These are phyloP conservation scores for Aphyosemion australe DNA, from an alignment of 2,113 vertebrate species.

Conservation along the genomic window DNA sequence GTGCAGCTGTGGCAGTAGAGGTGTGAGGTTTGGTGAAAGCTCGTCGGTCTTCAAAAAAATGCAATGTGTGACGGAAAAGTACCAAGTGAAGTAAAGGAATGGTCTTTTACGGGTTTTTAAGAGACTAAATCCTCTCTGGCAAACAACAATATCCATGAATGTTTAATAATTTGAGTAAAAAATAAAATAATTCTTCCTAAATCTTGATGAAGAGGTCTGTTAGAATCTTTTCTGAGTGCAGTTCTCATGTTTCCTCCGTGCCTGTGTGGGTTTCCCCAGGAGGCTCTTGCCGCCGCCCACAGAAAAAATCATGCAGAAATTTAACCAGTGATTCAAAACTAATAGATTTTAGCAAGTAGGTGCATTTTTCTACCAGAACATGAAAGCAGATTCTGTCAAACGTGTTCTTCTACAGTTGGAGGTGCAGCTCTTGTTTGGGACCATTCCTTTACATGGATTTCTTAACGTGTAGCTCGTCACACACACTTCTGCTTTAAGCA, in stretches of 20 bases:
- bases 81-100: background rate
- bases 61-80: background rate
- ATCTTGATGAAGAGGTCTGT: too few species aligned
- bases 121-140: background rate
- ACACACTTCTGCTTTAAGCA: background rate
- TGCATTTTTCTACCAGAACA: background rate
- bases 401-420: background rate
- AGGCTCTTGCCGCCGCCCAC: background rate
- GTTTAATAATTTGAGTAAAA: background rate
- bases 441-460: background rate
- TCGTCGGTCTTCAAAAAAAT: background rate
- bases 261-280: background rate
- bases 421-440: background rate
- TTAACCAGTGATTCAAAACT: background rate
- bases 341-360: background rate
- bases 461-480: too few species aligned
- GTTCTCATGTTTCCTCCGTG: background rate
- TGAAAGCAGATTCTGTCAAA: background rate
- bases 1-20: conserved; percentile 25
- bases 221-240: background rate
- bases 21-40: conserved; percentile 46
- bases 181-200: background rate
- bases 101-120: background rate
- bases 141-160: background rate
- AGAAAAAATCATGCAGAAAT: background rate